Evolutionary conservation across 2,113 vertebrate species (phyloP).

Genomic region (Fregata magnificens): DNA sequence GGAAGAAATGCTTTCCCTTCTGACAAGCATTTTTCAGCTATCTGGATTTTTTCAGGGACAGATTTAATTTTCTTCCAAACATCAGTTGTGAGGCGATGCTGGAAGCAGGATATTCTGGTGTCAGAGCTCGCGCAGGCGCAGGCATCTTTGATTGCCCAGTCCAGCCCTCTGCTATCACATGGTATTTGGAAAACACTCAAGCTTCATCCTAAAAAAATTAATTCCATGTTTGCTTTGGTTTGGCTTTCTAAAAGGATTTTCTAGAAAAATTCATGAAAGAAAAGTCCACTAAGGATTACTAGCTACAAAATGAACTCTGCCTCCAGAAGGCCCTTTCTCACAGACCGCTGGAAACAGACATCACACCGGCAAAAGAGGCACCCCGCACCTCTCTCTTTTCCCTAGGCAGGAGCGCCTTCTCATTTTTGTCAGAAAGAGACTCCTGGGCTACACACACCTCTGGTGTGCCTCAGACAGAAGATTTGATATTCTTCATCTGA

Average conservation of each 20-base stretch:
- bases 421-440: background rate
- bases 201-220: background rate
- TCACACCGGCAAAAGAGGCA: background rate
- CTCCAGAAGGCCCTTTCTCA: background rate
- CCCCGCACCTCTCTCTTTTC: rapidly evolving
- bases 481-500: background rate
- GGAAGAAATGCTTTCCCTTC: background rate
- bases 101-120: background rate
- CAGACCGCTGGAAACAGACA: background rate
- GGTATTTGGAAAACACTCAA: background rate
- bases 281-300: background rate
- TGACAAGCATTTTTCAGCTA: background rate
- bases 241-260: background rate
- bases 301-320: background rate
- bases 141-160: background rate
- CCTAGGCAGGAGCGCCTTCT: background rate
- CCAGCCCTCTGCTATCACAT: background rate
- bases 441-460: background rate
- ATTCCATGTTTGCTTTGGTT: background rate
- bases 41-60: background rate
- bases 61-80: background rate
- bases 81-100: background rate
- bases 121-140: background rate
- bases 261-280: background rate
- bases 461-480: background rate